Evolutionary conservation across 2,113 vertebrate species (phyloP).

Genomic region (Cyanistes caeruleus): DNA sequence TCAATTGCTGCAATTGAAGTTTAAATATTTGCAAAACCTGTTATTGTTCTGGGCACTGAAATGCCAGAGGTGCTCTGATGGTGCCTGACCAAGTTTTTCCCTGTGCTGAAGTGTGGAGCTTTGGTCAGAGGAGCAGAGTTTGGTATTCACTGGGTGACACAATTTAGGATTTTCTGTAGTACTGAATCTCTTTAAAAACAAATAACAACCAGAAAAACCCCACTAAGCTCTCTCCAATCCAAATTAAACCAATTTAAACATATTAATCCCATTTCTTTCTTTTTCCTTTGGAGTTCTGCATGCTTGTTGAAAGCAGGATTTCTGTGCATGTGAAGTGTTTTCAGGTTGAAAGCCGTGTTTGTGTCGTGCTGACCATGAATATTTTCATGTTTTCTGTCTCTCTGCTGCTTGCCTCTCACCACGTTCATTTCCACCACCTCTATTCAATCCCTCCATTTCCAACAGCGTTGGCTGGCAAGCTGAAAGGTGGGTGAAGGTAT

Average conservation of each 20-base stretch:
- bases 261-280: background rate
- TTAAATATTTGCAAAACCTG: background rate
- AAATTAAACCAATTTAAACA: background rate
- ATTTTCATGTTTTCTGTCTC: conserved; percentile 37
- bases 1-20: background rate
- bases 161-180: background rate
- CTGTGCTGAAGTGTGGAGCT: background rate
- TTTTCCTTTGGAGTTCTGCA: background rate
- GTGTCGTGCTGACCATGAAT: background rate
- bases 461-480: conserved; percentile 61
- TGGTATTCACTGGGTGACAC: background rate
- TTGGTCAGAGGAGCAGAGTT: background rate
- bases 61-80: background rate
- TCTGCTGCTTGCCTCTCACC: conserved; percentile 26
- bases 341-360: background rate
- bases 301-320: background rate
- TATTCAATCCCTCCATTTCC: conserved; percentile 41
- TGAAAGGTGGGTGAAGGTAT: conserved; percentile 74
- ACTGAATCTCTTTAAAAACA: background rate
- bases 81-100: background rate
- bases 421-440: conserved; percentile 26
- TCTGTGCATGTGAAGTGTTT: background rate
- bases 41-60: background rate
- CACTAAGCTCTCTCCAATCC: background rate
- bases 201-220: background rate